These are phyloP conservation scores for Polydrusus tereticollis DNA, from an alignment of 2,888 invertebrate genomes.

Conservation along the genomic window DNA sequence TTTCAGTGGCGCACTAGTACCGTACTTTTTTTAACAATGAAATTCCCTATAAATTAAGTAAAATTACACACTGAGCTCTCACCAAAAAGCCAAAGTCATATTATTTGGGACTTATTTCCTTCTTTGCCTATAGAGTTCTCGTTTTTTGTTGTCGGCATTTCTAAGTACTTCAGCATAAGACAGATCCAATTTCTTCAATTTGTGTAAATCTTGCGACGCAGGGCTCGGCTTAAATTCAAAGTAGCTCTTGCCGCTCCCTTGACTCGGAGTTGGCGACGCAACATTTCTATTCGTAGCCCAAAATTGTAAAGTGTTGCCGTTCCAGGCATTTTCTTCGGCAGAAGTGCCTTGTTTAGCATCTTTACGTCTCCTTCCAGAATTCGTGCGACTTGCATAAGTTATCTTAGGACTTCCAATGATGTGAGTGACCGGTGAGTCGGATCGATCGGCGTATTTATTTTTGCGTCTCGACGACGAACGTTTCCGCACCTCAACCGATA, in stretches of 20 bases:
- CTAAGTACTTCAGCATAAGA: constrained; percentile 89
- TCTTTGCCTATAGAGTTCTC: constrained; percentile 53
- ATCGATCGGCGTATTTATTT: constrained; percentile 73
- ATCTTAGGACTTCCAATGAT: constrained; percentile 74
- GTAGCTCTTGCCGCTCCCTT: constrained; percentile 66
- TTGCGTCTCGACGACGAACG: constrained; percentile 78
- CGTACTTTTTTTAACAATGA: too few species aligned
- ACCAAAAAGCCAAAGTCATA: not conserved
- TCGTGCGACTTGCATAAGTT: constrained; percentile 71
- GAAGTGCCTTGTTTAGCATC: constrained; percentile 54
- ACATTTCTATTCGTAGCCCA: constrained; percentile 69
- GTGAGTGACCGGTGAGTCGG: constrained; percentile 78
- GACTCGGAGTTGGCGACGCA: constrained; percentile 73
- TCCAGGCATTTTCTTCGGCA: constrained; percentile 68
- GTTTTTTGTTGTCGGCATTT: constrained; percentile 73
- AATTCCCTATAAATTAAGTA: not conserved
- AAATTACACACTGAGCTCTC: not conserved
- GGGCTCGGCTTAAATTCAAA: constrained; percentile 75
- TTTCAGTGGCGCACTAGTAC: too few species aligned
- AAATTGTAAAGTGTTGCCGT: constrained; percentile 79
- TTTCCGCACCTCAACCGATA: constrained; percentile 76
- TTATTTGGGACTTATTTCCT: constrained; percentile 50
- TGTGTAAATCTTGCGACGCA: constrained; percentile 87
- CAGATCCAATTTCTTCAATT: constrained; percentile 83
- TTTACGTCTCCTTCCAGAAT: constrained; percentile 65